Conservation (phyloP, 1,140 invertebrate genomes). For the Metaphire vulgaris region DNA sequence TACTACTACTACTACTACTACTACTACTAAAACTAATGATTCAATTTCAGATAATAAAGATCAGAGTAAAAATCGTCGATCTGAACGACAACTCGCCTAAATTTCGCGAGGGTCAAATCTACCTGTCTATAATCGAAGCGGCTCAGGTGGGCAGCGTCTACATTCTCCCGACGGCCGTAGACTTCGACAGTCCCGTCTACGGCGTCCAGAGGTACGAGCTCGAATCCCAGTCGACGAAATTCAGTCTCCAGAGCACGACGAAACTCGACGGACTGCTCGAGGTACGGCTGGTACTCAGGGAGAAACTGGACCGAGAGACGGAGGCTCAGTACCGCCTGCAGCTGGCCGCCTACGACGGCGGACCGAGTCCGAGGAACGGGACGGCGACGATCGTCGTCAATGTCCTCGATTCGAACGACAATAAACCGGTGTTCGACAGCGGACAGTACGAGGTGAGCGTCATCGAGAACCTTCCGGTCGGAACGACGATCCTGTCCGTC, state of each 20-base stretch:
- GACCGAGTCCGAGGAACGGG: slow-evolving; percentile 72
- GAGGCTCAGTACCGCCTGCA: slow-evolving; percentile 68
- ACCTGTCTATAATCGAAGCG: slow-evolving; percentile 80
- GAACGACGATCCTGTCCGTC: slow-evolving; percentile 67
- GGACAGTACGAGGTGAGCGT: slow-evolving; percentile 63
- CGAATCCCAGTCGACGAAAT: slow-evolving; percentile 56
- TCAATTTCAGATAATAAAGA: slow-evolving; percentile 27
- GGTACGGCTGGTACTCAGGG: slow-evolving; percentile 46
- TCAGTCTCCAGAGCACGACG: not conserved
- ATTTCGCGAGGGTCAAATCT: slow-evolving; percentile 34
- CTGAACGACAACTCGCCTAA: slow-evolving; percentile 42
- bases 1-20: too few species aligned
- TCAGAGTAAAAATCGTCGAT: slow-evolving; percentile 55
- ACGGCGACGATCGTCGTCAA: slow-evolving; percentile 70
- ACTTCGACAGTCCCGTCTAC: slow-evolving; percentile 78
- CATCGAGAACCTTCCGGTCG: slow-evolving; percentile 66
- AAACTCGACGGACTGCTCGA: slow-evolving; percentile 7
- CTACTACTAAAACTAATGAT: too few species aligned
- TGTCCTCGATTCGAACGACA: slow-evolving; percentile 72
- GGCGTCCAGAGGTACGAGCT: slow-evolving; percentile 89
- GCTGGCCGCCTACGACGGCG: slow-evolving; percentile 78
- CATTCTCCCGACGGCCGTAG: slow-evolving; percentile 63
- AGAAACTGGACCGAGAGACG: slow-evolving; percentile 72
- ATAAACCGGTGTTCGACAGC: slow-evolving; percentile 67
- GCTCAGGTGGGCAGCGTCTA: slow-evolving; percentile 55